Base-by-base conservation (phyloP, 2,113 vertebrate species). In the Carollia perspicillata region DNA sequence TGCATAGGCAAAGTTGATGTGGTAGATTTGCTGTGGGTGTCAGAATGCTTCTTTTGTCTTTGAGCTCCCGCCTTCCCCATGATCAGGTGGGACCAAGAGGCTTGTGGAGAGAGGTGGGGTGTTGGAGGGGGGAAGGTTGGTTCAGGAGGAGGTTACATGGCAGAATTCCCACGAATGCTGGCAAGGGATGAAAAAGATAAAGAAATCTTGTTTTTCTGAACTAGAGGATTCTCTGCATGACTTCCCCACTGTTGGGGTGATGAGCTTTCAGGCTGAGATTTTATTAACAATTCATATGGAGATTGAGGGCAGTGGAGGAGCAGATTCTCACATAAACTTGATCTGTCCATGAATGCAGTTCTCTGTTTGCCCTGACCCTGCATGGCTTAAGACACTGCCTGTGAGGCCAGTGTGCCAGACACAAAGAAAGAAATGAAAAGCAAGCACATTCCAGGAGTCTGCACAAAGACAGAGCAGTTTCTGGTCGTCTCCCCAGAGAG, bases 241-340 rank as follows among this genome's bases (percentile, higher is more conserved):
- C 98, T 99, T 99, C 99, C 98, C 97, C 96, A 98, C 99, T 98
- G 99, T 99, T 98, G 98, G 98, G 98, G 99, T 99, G 98, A 98
- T 98, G 98, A 98, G 98, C 98, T 99, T 99, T 99, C 98, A 99
- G 98, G 97, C 98, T 98, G 98, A 97, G 99, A 98, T 99, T 99
- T 99, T 99, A 98, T 99, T 99, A 99, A 99, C 99, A 99, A 99
- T 99, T 99, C 99, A 99, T 99, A 99, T 99, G 99, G 99, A 99
- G 99, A 99, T 99, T 97, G 97, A 98, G 99, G 99, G 98, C 99
- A 99, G 98, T 97, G 97, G 98, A 99, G 99, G 99, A 99, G 98
- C 99, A 99, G 99, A 99, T 99, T 99, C 99, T 99, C 99, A 99
- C 99, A 99, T 99, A 99, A 99, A 99, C 99, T 99, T 99, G 99